phyloP scores from a whole-genome alignment of 2,113 vertebrate species.

The Neolamprologus falcicula region DNA sequence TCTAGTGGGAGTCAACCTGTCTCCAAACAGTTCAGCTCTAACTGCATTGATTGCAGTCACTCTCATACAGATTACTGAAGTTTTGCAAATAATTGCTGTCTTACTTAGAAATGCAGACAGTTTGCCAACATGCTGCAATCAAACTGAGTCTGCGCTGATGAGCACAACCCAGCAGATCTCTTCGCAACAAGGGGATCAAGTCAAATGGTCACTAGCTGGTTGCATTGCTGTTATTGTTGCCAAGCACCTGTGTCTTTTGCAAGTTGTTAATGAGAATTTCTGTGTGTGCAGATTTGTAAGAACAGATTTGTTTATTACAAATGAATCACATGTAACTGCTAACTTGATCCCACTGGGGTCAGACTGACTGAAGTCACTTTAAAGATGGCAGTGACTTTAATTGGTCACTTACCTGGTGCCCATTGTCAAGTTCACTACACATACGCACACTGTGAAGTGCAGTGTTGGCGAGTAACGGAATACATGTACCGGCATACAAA shows the following conservation, averaged over 20 bases:
- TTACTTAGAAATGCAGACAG: background rate
- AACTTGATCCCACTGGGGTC: background rate
- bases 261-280: background rate
- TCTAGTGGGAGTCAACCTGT: background rate
- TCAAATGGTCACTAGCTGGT: background rate
- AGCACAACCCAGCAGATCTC: background rate
- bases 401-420: background rate
- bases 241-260: background rate
- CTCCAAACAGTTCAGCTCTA: background rate
- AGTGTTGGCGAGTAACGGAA: background rate
- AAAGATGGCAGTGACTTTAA: background rate
- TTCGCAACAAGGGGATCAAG: background rate
- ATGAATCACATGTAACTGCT: background rate
- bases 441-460: background rate
- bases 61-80: background rate
- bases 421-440: background rate
- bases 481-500: background rate
- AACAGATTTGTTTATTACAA: background rate
- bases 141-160: background rate
- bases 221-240: background rate
- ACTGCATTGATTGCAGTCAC: background rate
- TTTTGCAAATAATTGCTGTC: background rate
- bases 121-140: background rate
- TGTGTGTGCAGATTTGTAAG: background rate
- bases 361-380: background rate